Conservation (phyloP, 2,113 vertebrate genomes). For the Nycticorax nycticorax region DNA sequence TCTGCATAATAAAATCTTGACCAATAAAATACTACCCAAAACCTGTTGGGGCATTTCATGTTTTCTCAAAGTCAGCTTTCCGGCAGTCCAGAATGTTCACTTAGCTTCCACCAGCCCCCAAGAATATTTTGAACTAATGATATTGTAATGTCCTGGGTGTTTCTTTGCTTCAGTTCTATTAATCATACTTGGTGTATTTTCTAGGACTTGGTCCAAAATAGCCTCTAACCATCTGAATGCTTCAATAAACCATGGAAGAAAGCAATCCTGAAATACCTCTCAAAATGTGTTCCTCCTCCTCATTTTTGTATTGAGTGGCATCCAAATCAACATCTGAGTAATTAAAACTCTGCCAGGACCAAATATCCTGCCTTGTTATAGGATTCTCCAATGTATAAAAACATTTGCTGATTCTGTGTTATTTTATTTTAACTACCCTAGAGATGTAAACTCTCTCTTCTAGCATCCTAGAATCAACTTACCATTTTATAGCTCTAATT, state of each 20-base stretch:
- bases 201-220: conserved; percentile 75
- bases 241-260: conserved; percentile 68
- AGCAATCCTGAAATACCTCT: conserved; percentile 65
- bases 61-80: conserved; percentile 52
- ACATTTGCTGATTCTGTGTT: conserved; percentile 55
- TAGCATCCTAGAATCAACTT: conserved; percentile 40
- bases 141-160: conserved; percentile 34
- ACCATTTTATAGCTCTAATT: conserved; percentile 30
- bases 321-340: conserved; percentile 74
- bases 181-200: conserved; percentile 62
- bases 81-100: not conserved
- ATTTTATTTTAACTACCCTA: conserved; percentile 48
- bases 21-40: conserved; percentile 32
- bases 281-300: conserved; percentile 62
- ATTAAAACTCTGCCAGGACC: conserved; percentile 78
- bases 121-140: conserved; percentile 59
- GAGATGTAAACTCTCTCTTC: conserved; percentile 1
- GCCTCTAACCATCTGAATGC: conserved; percentile 69
- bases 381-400: conserved; percentile 56
- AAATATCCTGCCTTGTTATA: conserved; percentile 58
- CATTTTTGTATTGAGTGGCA: conserved; percentile 58
- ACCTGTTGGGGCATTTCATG: not conserved
- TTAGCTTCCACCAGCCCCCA: conserved; percentile 9
- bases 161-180: conserved; percentile 62
- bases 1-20: conserved; percentile 29